These are phyloP conservation scores for Campoletis sonorensis DNA, from an alignment of 1,140 invertebrate species.

Conservation along the genomic window DNA sequence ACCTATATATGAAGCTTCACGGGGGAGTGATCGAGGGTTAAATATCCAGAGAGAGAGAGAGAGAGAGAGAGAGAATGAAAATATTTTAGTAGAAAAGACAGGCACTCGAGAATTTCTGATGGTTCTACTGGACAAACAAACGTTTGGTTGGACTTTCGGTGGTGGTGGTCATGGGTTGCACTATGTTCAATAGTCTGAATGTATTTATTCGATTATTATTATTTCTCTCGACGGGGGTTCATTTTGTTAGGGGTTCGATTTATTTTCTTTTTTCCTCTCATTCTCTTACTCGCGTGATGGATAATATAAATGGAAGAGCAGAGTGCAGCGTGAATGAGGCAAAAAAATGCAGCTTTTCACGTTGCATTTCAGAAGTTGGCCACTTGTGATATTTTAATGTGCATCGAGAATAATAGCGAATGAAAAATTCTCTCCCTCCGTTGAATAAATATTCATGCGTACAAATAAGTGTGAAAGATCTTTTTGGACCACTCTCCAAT, in stretches of 20 bases:
- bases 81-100: conserved; percentile 10
- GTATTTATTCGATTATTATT: conserved; percentile 17
- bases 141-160: neutral
- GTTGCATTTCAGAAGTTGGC: neutral
- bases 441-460: neutral
- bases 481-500: neutral
- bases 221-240: neutral
- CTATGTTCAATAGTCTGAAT: too few species aligned
- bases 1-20: too few species aligned
- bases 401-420: neutral
- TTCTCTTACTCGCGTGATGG: conserved; percentile 5
- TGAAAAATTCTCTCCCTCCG: neutral
- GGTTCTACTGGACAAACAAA: neutral
- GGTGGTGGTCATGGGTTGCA: neutral
- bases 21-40: too few species aligned
- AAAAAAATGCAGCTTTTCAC: neutral
- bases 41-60: neutral
- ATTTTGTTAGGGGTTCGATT: conserved; percentile 13
- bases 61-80: neutral
- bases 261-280: conserved; percentile 6
- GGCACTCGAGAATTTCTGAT: neutral
- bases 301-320: conserved; percentile 18
- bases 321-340: too few species aligned
- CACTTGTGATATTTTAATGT: neutral
- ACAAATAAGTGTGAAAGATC: neutral